Evolutionary conservation across 1,140 invertebrate genomes (phyloP), one percentile per base, ranked within the genome.

Genomic region (Dendroctonus valens): DNA sequence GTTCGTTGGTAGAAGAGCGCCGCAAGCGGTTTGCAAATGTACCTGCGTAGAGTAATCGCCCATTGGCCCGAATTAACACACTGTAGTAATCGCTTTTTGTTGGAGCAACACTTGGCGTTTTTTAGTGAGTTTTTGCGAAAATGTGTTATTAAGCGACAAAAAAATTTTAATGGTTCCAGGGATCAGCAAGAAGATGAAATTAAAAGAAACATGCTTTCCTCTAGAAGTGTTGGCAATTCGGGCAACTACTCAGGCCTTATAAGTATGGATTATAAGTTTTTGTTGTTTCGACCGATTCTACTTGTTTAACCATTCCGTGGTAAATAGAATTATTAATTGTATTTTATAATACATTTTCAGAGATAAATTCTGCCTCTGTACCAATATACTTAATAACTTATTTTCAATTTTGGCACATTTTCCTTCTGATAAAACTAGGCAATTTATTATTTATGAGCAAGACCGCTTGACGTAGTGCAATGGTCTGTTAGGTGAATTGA

Each of bases 1-100:
- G 88, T 0, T 85, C 86, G 73, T 84, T 94, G 74, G 92, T 95
- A 37, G 91, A 94, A 79, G 86, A 87, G 69, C 81, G 92, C 68
- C 83, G 91, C 37, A 81, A 85, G 68, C 83, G 86, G 53, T 80
- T n/a, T 96, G 49, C 92, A 94, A 76, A 84, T 84, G 52, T 94
- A 92, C 81, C 79, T 96, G 50, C 83, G 91, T 48, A 84, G 86
- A 75, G 82, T 94, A n/a, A 82, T 94, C 55, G 86, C 89, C 70
- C 83, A 87, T 72, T 85, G 91, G 74, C 83, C 87, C 3, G 86
- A 89, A 74, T 82, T 93, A 69, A 81, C 86, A 5, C 82, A 83
- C 54, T 85, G 83, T 73, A 87, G 88, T 44, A 86, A 80, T 72
- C 87, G 90, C 75, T 84, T 88, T 59, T 85, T 87, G 14, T 83